These are phyloP conservation scores for Limnephilus rhombicus DNA, from an alignment of 2,888 invertebrate genomes.

Conservation along the genomic window DNA sequence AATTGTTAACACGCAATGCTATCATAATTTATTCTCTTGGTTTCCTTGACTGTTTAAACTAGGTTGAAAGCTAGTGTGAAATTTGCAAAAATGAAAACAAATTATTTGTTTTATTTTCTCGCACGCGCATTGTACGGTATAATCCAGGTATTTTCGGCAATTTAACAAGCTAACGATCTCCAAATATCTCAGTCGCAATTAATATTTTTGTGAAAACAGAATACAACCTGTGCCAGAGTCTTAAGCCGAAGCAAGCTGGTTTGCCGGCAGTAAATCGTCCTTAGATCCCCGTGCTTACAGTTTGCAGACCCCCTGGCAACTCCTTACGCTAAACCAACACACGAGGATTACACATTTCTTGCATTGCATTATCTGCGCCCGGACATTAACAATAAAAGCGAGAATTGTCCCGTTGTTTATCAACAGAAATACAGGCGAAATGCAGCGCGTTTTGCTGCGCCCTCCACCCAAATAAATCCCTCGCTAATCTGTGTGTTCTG, in stretches of 20 bases:
- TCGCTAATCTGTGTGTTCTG: slow-evolving; percentile 3
- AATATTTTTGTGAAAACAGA: slow-evolving; percentile 36
- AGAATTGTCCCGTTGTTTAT: slow-evolving; percentile 38
- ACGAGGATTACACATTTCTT: slow-evolving; percentile 62
- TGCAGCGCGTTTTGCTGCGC: slow-evolving; percentile 24
- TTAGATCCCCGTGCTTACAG: not conserved
- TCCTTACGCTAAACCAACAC: slow-evolving; percentile 64
- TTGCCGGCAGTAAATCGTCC: slow-evolving; percentile 1
- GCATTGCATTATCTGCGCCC: slow-evolving; percentile 34
- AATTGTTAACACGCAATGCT: not conserved
- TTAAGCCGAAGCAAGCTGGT: slow-evolving; percentile 11
- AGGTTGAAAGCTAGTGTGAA: not conserved
- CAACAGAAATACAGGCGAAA: not conserved
- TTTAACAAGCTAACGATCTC: slow-evolving; percentile 26
- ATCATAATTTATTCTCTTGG: not conserved
- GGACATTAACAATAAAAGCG: slow-evolving; percentile 49
- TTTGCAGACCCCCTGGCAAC: slow-evolving; percentile 28
- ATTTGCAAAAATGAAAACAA: not conserved
- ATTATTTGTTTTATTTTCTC: not conserved
- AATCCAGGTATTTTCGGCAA: slow-evolving; percentile 4
- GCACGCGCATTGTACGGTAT: not conserved
- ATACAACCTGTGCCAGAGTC: slow-evolving; percentile 14
- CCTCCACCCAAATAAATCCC: not conserved
- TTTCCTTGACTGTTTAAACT: not conserved
- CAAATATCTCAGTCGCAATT: slow-evolving; percentile 37